Percentiles rank a stretch among this genome's conserved stretches.
Evolutionary conservation across 1,140 invertebrate genomes (phyloP).

Genomic region (Halictus rubicundus): DNA sequence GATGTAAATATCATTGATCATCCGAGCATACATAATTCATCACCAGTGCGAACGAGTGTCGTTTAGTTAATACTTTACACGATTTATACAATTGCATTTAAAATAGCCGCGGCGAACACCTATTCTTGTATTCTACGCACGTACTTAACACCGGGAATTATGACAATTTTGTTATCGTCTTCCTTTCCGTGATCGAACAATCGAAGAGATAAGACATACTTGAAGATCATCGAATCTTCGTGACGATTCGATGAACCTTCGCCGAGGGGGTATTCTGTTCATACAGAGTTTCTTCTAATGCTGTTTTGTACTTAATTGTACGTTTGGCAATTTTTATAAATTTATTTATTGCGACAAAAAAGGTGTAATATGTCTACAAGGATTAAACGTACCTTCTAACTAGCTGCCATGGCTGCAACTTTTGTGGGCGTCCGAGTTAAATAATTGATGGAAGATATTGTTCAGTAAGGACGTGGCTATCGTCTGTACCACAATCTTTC

Average conservation of each 20-base stretch:
- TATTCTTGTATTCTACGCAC: not conserved
- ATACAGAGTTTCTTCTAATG: no score
- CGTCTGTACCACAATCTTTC: no score
- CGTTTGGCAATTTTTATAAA: no score
- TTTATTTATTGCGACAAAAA: no score
- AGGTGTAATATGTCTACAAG: no score
- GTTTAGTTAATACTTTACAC: not conserved
- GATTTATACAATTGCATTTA: conserved; percentile 19
- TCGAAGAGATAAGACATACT: not conserved
- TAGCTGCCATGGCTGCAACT: no score
- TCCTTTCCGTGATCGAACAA: not conserved
- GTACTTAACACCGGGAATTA: not conserved
- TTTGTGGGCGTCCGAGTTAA: no score
- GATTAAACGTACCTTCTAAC: no score
- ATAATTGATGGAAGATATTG: no score
- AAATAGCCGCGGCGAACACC: not conserved
- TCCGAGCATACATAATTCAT: not conserved
- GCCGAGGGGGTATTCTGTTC: no score
- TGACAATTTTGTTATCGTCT: not conserved
- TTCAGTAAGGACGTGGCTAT: no score
- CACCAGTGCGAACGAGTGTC: not conserved
- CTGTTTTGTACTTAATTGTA: no score
- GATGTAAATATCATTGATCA: conserved; percentile 6
- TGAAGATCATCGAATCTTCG: not conserved
- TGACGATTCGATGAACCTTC: not conserved